Evolutionary conservation across 2,888 invertebrate genomes (phyloP).

Genomic region (Campaea margaritaria): DNA sequence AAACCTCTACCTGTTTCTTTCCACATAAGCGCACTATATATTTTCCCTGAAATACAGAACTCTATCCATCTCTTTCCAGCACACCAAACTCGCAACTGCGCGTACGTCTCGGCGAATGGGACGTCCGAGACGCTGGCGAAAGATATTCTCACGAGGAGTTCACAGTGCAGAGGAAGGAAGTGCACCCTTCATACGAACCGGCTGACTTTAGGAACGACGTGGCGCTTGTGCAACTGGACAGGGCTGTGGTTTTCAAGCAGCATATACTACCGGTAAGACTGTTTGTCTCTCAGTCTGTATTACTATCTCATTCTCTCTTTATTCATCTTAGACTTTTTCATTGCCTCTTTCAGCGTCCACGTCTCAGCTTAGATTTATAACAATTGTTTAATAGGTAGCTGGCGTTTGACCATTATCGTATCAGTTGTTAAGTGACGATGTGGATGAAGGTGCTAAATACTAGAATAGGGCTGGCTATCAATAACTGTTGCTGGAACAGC

Average conservation of each 20-base stretch:
- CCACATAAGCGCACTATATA: slow-evolving; percentile 57
- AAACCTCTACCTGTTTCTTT: slow-evolving; percentile 40
- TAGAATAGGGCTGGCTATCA: no score
- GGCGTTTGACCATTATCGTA: no score
- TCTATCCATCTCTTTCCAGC: slow-evolving; percentile 76
- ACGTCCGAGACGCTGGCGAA: slow-evolving; percentile 94
- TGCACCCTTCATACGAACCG: slow-evolving; percentile 95
- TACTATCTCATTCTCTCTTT: no score
- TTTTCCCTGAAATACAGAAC: not conserved
- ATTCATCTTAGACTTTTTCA: no score
- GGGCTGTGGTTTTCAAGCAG: slow-evolving; percentile 94
- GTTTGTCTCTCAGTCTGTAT: not conserved
- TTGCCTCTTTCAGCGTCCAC: no score
- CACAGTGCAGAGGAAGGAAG: slow-evolving; percentile 94
- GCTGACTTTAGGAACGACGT: slow-evolving; percentile 96
- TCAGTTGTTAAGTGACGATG: no score
- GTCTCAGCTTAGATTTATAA: no score
- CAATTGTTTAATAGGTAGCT: no score
- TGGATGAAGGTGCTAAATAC: no score
- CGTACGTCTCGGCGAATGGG: slow-evolving; percentile 96
- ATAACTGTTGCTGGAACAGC: no score
- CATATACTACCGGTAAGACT: slow-evolving; percentile 89
- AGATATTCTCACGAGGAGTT: slow-evolving; percentile 94
- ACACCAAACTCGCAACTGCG: slow-evolving; percentile 95
- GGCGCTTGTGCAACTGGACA: slow-evolving; percentile 91